Evolutionary conservation across 2,797 vertebrate species (phyloP).

Genomic region (Muraenolepis orangiensis): DNA sequence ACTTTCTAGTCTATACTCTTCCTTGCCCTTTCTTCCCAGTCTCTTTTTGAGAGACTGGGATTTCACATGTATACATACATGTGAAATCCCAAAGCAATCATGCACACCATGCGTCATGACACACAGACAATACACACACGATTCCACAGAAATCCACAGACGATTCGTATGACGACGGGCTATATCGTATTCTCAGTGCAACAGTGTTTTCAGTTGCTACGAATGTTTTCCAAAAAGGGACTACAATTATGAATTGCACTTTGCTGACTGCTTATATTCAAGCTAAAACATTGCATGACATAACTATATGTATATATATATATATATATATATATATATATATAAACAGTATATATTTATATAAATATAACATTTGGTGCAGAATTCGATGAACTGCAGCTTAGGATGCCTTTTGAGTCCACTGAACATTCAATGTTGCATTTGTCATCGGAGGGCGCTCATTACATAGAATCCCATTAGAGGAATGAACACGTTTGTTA

Average conservation of each 20-base stretch:
- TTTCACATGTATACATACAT: too few species aligned
- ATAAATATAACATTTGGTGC: not conserved
- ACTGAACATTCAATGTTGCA: not conserved
- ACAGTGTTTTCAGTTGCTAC: too few species aligned
- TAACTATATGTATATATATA: not conserved
- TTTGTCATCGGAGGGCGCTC: slow-evolving; percentile 10
- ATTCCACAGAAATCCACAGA: not conserved
- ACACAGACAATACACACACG: not conserved
- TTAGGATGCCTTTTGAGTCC: not conserved
- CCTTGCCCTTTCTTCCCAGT: not conserved
- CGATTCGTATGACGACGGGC: too few species aligned
- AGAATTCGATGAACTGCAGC: not conserved
- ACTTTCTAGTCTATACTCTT: not conserved
- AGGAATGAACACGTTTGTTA: slow-evolving; percentile 45
- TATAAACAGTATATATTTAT: not conserved
- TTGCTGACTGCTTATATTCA: not conserved
- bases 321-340: not conserved
- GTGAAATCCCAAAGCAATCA: not conserved
- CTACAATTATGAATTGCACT: not conserved
- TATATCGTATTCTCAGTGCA: too few species aligned
- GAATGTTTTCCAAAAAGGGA: too few species aligned
- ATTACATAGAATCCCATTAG: slow-evolving; percentile 41
- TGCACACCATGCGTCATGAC: not conserved
- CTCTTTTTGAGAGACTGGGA: too few species aligned
- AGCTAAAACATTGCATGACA: not conserved